These are phyloP conservation scores for Lagopus muta DNA, from an alignment of 2,113 vertebrate genomes.

Conservation along the genomic window DNA sequence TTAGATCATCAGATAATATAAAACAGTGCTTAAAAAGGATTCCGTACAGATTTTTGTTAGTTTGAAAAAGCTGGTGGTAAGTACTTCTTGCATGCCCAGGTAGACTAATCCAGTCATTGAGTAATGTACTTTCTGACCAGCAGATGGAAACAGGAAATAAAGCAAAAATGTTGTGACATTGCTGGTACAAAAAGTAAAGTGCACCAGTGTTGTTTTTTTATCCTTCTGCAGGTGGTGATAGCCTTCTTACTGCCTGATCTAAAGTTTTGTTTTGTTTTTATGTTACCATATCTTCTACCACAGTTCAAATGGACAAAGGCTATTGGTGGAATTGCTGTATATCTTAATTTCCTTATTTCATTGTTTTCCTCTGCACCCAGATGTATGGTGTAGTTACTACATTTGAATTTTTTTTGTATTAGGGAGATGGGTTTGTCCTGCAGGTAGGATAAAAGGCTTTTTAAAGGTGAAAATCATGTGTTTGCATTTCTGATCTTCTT, in stretches of 20 bases:
- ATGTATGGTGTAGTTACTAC: background rate
- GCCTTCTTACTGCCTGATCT: background rate
- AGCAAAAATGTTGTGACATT: background rate
- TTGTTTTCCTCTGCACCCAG: background rate
- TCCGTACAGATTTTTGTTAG: background rate
- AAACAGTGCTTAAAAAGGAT: conserved; percentile 11
- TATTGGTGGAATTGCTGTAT: background rate
- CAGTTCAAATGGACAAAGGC: background rate
- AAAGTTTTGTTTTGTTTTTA: background rate
- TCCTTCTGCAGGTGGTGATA: conserved; percentile 1
- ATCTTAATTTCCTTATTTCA: background rate
- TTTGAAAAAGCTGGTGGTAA: background rate
- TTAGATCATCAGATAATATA: conserved; percentile 14
- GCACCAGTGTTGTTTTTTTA: background rate
- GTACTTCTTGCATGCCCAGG: background rate
- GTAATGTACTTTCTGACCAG: conserved; percentile 27
- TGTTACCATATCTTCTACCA: background rate
- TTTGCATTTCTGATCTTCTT: background rate
- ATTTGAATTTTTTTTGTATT: background rate
- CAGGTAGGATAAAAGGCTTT: background rate
- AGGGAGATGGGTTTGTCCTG: background rate
- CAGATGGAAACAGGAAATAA: conserved; percentile 43
- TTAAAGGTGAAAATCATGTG: background rate
- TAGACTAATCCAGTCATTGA: background rate
- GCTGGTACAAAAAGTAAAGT: background rate